Evolutionary conservation across 2,888 invertebrate genomes (phyloP), one percentile per base, ranked within the genome.

Genomic region (Drosophila koepferae): DNA sequence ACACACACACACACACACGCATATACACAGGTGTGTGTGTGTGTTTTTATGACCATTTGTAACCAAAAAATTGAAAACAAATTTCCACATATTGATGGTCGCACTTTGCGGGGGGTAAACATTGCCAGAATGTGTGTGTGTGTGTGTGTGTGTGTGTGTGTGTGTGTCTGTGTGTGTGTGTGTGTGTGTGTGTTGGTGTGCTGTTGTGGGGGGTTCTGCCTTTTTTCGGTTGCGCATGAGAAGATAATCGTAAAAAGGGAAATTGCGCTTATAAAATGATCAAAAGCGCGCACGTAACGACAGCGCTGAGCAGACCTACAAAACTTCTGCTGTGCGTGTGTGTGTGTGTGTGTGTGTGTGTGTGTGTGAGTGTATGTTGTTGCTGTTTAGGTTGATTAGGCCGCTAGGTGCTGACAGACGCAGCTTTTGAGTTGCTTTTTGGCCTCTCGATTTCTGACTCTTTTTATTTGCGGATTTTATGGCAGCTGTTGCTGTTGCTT

Each of bases 21-120:
- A 54, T 16, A 51, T 51, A 62, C 71, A n/a, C n/a, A n/a, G n/a
- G 69, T 61, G 58, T 60, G 64, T 71, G 68, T 61, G 61, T 60
- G 62, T 41, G 69, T 68, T 87, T 88, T 86, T 83, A 86, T 81
- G 81, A 82, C 81, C 78, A 81, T 77, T 87, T 87, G 86, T 77
- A 75, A 79, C 75, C 74, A 74, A 86, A 84, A 88, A 86, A 86
- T 88, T 88, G 83, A 88, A 86, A 86, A 83, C 86, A 83, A 86
- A 86, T 86, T 88, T 86, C 80, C 79, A 78, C 83, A 74, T 85
- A 85, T 87, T 79, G 86, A 81, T 69, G 74, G 64, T 60, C 54
- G 51, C 66, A 49, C 20, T 71, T 76, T 65, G 63, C 60, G 41
- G 69, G 59, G 54, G 54, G 40, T n/a, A 38, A 31, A 8, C 43